phyloP scores from a whole-genome alignment of 2,797 vertebrate species.

The Ataeniobius toweri region DNA sequence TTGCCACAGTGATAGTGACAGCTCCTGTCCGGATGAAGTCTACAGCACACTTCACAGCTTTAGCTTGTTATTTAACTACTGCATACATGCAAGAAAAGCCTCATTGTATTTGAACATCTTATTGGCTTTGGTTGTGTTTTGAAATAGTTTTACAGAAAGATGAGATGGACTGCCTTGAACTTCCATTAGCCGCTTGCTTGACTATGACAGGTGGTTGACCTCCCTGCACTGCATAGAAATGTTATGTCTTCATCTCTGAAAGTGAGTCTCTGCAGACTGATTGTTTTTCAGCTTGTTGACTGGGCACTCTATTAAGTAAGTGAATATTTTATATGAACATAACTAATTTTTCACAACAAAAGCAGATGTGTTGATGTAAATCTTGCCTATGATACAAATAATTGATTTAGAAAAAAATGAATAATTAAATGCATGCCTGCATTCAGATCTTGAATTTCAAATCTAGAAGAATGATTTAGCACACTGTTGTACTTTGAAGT shows the following conservation, averaged over 20 bases:
- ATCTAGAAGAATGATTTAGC: slow-evolving; percentile 50
- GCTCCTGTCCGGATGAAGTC: slow-evolving; percentile 35
- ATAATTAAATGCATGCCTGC: slow-evolving; percentile 51
- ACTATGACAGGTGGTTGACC: slow-evolving; percentile 74
- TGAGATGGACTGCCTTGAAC: slow-evolving; percentile 24
- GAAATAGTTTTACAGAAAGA: slow-evolving; percentile 24
- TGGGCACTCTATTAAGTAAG: slow-evolving; percentile 39
- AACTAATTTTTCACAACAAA: slow-evolving; percentile 33
- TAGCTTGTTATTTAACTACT: slow-evolving; percentile 19
- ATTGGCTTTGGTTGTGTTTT: slow-evolving; percentile 11
- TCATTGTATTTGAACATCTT: slow-evolving; percentile 14
- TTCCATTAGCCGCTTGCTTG: slow-evolving; percentile 39
- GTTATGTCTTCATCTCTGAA: slow-evolving; percentile 75
- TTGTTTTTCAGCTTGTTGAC: slow-evolving; percentile 58
- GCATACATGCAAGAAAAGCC: slow-evolving; percentile 5
- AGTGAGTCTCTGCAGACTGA: slow-evolving; percentile 43
- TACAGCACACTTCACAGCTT: slow-evolving; percentile 13
- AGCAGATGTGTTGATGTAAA: slow-evolving; percentile 52
- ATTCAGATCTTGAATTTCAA: slow-evolving; percentile 49
- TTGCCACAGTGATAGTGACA: slow-evolving; percentile 49
- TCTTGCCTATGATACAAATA: slow-evolving; percentile 40
- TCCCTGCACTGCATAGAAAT: slow-evolving; percentile 48
- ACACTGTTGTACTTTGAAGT: slow-evolving; percentile 37
- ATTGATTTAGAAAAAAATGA: slow-evolving; percentile 36
- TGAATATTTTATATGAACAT: slow-evolving; percentile 48